phyloP scores from a whole-genome alignment of 2,113 vertebrate species.

The Camelus bactrianus region DNA sequence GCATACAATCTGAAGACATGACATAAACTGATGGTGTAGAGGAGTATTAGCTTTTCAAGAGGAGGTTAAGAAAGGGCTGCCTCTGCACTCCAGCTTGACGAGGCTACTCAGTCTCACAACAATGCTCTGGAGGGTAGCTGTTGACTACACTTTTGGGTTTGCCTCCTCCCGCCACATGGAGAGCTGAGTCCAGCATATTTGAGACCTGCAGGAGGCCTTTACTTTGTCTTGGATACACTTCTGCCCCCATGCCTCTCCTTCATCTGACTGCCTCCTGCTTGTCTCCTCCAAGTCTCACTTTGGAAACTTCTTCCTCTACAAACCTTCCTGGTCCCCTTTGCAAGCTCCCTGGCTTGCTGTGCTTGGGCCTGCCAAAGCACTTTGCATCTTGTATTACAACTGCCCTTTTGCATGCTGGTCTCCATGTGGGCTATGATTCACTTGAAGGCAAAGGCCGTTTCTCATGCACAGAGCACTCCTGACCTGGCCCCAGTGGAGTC shows the following conservation, averaged over 20 bases:
- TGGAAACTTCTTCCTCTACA: background rate
- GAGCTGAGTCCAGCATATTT: background rate
- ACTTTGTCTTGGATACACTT: background rate
- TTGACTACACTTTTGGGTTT: background rate
- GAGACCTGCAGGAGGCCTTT: background rate
- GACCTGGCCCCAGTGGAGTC: background rate
- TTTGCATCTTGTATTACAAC: background rate
- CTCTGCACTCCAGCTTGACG: background rate
- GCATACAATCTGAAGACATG: background rate
- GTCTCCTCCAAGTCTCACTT: background rate
- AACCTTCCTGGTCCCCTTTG: background rate
- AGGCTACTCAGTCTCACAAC: background rate
- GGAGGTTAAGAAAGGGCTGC: background rate
- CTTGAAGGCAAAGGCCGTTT: background rate
- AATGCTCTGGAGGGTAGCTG: background rate
- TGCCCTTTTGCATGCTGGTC: background rate
- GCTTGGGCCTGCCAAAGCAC: background rate
- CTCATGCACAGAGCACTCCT: background rate
- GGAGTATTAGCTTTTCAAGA: background rate
- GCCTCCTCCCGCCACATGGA: background rate
- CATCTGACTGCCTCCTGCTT: background rate
- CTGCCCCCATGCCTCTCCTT: background rate
- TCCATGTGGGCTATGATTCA: background rate
- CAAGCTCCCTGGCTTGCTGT: background rate
- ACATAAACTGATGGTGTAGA: background rate